These are phyloP conservation scores for Anniella stebbinsi DNA, from an alignment of 2,797 vertebrate genomes.

Conservation along the genomic window DNA sequence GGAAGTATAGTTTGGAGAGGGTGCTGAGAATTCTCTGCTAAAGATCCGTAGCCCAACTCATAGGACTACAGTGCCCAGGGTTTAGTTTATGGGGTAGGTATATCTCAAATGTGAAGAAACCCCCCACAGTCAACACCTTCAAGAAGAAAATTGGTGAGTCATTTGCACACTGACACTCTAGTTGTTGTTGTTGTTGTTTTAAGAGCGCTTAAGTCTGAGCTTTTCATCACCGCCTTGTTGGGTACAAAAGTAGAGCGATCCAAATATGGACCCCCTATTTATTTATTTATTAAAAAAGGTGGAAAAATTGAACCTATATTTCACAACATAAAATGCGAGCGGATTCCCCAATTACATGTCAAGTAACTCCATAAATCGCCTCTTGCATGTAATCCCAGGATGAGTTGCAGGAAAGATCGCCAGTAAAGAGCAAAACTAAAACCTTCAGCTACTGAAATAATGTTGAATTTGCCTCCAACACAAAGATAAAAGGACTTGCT, in stretches of 20 bases:
- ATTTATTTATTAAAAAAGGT: conserved; percentile 27
- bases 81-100: background rate
- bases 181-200: conserved; percentile 1
- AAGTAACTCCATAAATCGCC: conserved; percentile 50
- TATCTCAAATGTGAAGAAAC: background rate
- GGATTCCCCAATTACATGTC: conserved; percentile 59
- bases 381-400: conserved; percentile 49
- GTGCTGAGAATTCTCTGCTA: background rate
- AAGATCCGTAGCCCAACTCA: background rate
- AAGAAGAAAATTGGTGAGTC: background rate
- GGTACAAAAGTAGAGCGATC: conserved; percentile 60
- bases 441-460: conserved; percentile 66
- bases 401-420: conserved; percentile 28
- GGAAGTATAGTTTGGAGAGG: background rate
- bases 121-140: background rate
- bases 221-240: fast-evolving
- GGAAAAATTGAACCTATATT: conserved; percentile 67
- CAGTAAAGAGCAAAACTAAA: conserved; percentile 63
- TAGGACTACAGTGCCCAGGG: background rate
- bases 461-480: conserved; percentile 59
- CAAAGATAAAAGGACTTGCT: conserved; percentile 67
- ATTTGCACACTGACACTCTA: background rate
- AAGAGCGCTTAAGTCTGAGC: conserved; percentile 12
- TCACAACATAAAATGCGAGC: conserved; percentile 69
- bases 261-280: background rate